Base-by-base conservation (phyloP, 2,113 vertebrate species). In the Odocoileus virginianus region DNA sequence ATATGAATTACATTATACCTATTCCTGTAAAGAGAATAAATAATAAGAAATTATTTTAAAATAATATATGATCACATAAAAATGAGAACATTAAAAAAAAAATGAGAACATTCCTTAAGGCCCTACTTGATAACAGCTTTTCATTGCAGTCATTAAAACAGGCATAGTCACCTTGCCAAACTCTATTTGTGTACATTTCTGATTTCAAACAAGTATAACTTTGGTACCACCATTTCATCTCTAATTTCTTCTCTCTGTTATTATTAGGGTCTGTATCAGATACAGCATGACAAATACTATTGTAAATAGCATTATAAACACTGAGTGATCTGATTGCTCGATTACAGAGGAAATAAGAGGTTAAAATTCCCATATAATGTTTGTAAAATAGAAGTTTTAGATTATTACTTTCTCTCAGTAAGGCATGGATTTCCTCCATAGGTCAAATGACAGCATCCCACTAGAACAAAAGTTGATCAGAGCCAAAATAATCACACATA, bases 1-100 rank as follows among this genome's bases (percentile, higher is more conserved):
- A 1, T 85, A 67, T 52, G 58, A 94, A 95, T 97, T 97, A 83
- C 25, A n/a, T 93, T 94, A 33, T 90, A 83, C 40, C 76, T 81
- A 86, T 60, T 97, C 67, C 33, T 84, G 0, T 78, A 52, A 95
- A 54, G 30, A 71, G 50, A 86, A 82, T 94, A 54, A 36, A 90
- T 88, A 91, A 47, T 61, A 52, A 8, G 8, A 88, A 28, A 54
- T 15, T 85, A 36, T 57, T 78, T 87, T 89, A 47, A 60, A 76
- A 54, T 50, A 67, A 33, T 16, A 27, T 28, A 85, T 67, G 21
- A n/a, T 58, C 78, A 54, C 23, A 8, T 83, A 45, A 92, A 82
- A 91, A 27, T 3, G 8, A 86, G 78, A 64, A 71, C n/a, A 71
- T 71, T 71, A 5, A 71, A 43, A 76, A 40, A 91, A 76, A 50